phyloP scores from a whole-genome alignment of 1,140 invertebrate genomes.

The Acyrthosiphon pisum region DNA sequence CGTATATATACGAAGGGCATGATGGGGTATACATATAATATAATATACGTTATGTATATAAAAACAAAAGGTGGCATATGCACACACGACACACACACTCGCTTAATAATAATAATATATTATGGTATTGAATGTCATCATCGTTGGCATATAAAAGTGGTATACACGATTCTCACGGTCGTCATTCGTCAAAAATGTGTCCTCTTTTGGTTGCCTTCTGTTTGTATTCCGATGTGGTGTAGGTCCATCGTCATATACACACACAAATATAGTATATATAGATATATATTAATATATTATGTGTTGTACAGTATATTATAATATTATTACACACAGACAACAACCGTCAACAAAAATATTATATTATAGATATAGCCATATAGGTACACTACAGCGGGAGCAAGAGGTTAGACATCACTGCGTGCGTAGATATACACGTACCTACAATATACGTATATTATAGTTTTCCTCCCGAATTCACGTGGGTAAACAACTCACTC shows the following conservation, averaged over 20 bases:
- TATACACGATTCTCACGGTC: constrained; percentile 43
- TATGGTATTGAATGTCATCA: constrained; percentile 36
- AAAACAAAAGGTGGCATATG: neutral
- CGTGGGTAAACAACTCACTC: constrained; percentile 15
- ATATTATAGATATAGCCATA: neutral
- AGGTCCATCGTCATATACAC: neutral
- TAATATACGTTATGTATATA: neutral
- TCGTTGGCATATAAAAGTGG: neutral
- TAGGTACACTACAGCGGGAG: neutral
- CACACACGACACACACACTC: neutral
- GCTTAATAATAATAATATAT: neutral
- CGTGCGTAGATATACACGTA: neutral
- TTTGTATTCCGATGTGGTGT: neutral
- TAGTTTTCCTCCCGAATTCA: neutral
- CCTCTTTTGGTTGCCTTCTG: neutral
- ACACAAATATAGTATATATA: neutral
- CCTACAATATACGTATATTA: neutral
- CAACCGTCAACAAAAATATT: neutral
- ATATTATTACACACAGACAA: neutral
- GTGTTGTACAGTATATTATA: neutral
- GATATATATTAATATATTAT: neutral
- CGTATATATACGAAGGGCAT: neutral
- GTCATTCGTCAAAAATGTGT: constrained; percentile 45
- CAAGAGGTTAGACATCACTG: neutral
- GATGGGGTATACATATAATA: neutral